Evolutionary conservation across 1,140 invertebrate species (phyloP), one percentile per base, ranked within the genome.

Genomic region (Dendroctonus valens): DNA sequence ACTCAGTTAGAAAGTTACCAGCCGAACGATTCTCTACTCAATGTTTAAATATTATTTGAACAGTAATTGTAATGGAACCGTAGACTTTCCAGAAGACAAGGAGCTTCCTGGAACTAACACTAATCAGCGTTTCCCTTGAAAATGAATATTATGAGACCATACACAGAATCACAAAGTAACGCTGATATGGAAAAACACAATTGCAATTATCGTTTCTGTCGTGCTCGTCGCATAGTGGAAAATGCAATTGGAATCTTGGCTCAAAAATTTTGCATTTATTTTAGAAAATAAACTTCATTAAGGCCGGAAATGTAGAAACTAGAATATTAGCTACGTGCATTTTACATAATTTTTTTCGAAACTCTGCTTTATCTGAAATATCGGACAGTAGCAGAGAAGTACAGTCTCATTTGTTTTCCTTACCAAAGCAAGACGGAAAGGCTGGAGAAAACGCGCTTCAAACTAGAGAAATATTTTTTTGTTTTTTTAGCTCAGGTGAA

Each of bases 271-370:
- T 42, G 65, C 26, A 15, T 66, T 41, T 66, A 60, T 52, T 60
- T 60, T 7, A 59, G 57, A 66, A 66, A 59, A 37, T 54, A 12
- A 65, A 39, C 59, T 41, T n/a, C n/a, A n/a, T n/a, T 46, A 65
- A 37, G 9, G 5, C 62, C 40, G 62, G 42, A 65, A 65, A 58
- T 65, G 62, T 58, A 40, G 14, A 48, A n/a, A 58, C 57, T 58
- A 65, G 57, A 37, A 65, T 65, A 14, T 65, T 65, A 58, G 58
- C 59, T 58, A 65, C 62, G 39, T 65, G 62, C 41, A 65, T 65
- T 65, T 58, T 65, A 57, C 53, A 65, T 58, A 65, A 65, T 58
- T 65, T 58, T 9, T 39, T 41, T n/a, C 26, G 60, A 41, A 54
- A 63, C 41, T 63, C 26, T 63, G 60, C 26, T 40, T 63, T 50